These are phyloP conservation scores for Drosophila bocki DNA, from an alignment of 1,140 invertebrate genomes.

Conservation along the genomic window DNA sequence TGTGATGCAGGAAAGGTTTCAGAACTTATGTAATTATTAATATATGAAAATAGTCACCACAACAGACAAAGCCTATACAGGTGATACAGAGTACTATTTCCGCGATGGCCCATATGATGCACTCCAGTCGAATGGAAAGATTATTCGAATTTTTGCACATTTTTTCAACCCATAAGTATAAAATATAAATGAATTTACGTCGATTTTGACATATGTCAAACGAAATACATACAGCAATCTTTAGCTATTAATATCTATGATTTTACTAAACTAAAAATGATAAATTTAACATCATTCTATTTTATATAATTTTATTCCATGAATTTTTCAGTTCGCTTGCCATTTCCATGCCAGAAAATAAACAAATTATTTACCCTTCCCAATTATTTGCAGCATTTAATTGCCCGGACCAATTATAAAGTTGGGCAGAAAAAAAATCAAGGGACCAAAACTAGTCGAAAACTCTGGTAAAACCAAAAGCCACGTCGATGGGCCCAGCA, in stretches of 20 bases:
- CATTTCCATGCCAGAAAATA: not conserved
- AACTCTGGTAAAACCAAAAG: slow-evolving; percentile 50
- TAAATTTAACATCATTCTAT: too few relatives aligned
- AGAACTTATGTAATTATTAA: accelerated
- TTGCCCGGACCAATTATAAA: slow-evolving; percentile 72
- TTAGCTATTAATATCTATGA: too few relatives aligned
- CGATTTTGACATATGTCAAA: not conserved
- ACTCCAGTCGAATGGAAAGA: not conserved
- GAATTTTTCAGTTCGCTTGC: not conserved
- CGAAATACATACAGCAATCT: not conserved
- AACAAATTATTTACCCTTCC: slow-evolving; percentile 2
- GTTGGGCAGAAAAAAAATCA: slow-evolving; percentile 37
- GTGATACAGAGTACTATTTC: not conserved
- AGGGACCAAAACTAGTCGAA: slow-evolving; percentile 42
- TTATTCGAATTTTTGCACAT: not conserved
- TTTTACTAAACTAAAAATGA: too few relatives aligned
- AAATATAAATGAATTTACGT: not conserved
- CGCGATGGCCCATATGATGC: slow-evolving; percentile 1
- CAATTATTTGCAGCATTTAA: slow-evolving; percentile 46
- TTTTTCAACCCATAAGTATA: not conserved
- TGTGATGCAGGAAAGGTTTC: not conserved
- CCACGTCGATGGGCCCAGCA: slow-evolving; percentile 45
- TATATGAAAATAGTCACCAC: not conserved
- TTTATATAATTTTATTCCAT: too few relatives aligned
- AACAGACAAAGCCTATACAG: not conserved